A percentile compares a stretch with the other conserved stretches of the same genome.
Evolutionary conservation across 2,113 vertebrate species (phyloP).

Genomic region (Isurus oxyrinchus): DNA sequence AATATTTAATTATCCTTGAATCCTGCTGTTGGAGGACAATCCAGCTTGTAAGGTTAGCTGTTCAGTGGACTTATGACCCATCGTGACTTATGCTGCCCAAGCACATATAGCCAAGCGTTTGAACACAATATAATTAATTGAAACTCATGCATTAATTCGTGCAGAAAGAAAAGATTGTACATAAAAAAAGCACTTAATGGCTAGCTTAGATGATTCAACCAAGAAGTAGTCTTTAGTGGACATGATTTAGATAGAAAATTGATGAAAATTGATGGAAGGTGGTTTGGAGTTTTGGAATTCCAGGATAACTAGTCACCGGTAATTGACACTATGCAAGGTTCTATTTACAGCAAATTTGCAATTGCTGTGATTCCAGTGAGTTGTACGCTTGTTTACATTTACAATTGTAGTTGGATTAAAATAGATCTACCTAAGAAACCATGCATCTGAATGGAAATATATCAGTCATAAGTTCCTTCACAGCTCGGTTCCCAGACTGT

Average conservation of each 20-base stretch:
- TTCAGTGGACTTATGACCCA: neutral
- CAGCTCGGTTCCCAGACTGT: neutral
- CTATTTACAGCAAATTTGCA: neutral
- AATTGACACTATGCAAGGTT: neutral
- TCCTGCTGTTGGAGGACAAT: too few species aligned
- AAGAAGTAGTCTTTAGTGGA: neutral
- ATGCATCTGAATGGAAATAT: neutral
- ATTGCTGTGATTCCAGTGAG: neutral
- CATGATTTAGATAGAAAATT: neutral
- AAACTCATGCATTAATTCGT: neutral
- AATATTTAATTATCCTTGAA: too few species aligned
- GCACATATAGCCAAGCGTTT: neutral
- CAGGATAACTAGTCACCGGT: neutral
- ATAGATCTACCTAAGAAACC: neutral
- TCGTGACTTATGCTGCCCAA: neutral
- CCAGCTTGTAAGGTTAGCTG: neutral
- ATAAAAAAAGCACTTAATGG: too few species aligned
- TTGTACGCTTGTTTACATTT: neutral
- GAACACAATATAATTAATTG: neutral
- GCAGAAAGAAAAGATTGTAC: too few species aligned
- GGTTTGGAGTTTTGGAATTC: constrained; percentile 6
- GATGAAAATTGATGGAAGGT: neutral
- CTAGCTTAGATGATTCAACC: neutral
- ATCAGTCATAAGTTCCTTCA: neutral
- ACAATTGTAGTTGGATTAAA: neutral